Percentiles rank a stretch among this genome's conserved stretches.
Conservation (phyloP, 2,888 invertebrate genomes). For the Metallyticus violacea region DNA sequence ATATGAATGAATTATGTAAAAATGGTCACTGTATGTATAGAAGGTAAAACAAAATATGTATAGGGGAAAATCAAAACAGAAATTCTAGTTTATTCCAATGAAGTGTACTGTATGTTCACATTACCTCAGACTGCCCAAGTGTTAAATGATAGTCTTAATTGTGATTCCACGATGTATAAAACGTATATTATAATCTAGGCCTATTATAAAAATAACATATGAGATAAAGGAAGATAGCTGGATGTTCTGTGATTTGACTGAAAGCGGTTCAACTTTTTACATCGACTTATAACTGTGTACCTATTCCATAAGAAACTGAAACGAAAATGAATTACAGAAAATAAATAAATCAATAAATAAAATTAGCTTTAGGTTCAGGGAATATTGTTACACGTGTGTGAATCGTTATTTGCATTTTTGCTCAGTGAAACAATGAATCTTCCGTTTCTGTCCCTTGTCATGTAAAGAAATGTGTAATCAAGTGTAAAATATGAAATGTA, state of each 20-base stretch:
- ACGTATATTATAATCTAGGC: slow-evolving; percentile 21
- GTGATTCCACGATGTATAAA: background rate
- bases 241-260: slow-evolving; percentile 21
- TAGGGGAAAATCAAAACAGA: background rate
- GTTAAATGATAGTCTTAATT: slow-evolving; percentile 11
- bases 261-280: slow-evolving; percentile 28
- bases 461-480: slow-evolving; percentile 1
- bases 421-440: slow-evolving; percentile 19
- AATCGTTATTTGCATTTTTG: slow-evolving; percentile 12
- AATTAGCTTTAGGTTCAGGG: background rate
- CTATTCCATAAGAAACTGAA: background rate
- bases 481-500: slow-evolving; percentile 8
- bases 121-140: slow-evolving; percentile 27
- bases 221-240: slow-evolving; percentile 10
- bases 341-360: too few relatives aligned
- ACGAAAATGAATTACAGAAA: background rate
- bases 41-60: background rate
- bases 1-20: background rate
- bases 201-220: background rate
- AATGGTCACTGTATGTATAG: background rate
- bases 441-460: background rate
- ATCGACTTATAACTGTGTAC: slow-evolving; percentile 27
- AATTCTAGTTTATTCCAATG: slow-evolving; percentile 11
- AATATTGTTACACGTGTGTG: background rate
- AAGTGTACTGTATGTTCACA: slow-evolving; percentile 16